These are phyloP conservation scores for Drusus annulatus DNA, from an alignment of 1,140 invertebrate species.

Conservation along the genomic window DNA sequence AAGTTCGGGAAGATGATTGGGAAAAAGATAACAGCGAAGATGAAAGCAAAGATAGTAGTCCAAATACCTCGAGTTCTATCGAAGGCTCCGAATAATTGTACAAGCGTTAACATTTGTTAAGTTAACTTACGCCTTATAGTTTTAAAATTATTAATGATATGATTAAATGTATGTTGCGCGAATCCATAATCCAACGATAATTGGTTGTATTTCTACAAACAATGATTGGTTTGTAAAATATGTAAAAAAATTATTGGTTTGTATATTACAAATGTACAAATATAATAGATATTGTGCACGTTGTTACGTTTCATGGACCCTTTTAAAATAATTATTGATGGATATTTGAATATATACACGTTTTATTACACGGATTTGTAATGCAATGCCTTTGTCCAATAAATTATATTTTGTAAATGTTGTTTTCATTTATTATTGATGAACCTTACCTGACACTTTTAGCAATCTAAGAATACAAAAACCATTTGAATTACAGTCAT, in stretches of 20 bases:
- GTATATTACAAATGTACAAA: neutral
- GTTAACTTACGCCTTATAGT: neutral
- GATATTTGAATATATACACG: too few species aligned
- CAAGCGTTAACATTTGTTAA: neutral
- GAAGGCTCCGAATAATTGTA: conserved; percentile 10
- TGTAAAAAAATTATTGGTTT: neutral
- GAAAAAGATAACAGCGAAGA: conserved; percentile 47
- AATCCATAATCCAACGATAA: neutral
- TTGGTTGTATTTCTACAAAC: neutral
- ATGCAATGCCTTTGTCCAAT: neutral
- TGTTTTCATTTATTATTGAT: neutral
- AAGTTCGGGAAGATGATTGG: conserved; percentile 41
- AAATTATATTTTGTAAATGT: conserved; percentile 12
- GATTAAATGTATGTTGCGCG: neutral
- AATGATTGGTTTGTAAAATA: neutral
- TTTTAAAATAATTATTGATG: too few species aligned
- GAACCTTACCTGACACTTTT: too few species aligned
- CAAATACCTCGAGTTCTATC: neutral
- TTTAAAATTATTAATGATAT: neutral
- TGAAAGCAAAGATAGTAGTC: conserved; percentile 14
- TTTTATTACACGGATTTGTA: neutral
- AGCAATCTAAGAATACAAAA: too few species aligned
- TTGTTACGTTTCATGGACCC: too few species aligned
- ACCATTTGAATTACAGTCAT: too few species aligned
- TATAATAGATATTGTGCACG: too few species aligned